Evolutionary conservation across 1,140 invertebrate genomes (phyloP), one percentile per base, ranked within the genome.

Genomic region (Drosophila repleta): DNA sequence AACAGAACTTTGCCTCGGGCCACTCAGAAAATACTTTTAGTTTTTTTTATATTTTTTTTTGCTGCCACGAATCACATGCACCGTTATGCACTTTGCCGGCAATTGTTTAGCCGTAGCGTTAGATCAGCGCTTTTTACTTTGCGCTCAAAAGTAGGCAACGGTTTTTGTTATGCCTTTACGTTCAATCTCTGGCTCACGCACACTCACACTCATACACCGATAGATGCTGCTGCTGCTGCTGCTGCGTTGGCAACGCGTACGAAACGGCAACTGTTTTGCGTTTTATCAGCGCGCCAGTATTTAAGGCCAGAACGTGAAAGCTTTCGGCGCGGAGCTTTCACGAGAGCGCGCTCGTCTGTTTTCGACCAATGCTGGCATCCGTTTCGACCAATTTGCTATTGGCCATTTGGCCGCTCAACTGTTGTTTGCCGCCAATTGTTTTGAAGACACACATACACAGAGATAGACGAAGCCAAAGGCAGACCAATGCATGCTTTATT

Each of bases 231-330:
- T 53, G 29, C 18, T 69, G 39, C 41, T 63, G 49, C 51, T 66
- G 77, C 66, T 76, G 52, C 20, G 43, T 69, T 76, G 63, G 74
- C 75, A 67, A 87, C 77, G 77, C 81, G 82, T 77, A 61, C 82
- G 82, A 51, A 78, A 87, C 82, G 82, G 78, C 73, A 87, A 85
- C 82, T 85, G 82, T 64, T 67, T 41, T 76, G 62, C 29, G 61
- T 79, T 79, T 79, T 72, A 82, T 87, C 83, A 87, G 46, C 70
- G 70, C 66, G 32, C 13, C 66, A 49, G 74, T 68, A 82, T 88
- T 72, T 87, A 87, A 88, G 82, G 83, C 43, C 1, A 53, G 24
- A 39, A 32, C 21, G 29, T n/a, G 26, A 68, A 72, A 80, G 78
- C 76, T 87, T 82, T 76, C 13, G 4, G 4, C 29, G 55, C 37